phyloP scores from a whole-genome alignment of 1,140 invertebrate species.

The Bombus fervidus region DNA sequence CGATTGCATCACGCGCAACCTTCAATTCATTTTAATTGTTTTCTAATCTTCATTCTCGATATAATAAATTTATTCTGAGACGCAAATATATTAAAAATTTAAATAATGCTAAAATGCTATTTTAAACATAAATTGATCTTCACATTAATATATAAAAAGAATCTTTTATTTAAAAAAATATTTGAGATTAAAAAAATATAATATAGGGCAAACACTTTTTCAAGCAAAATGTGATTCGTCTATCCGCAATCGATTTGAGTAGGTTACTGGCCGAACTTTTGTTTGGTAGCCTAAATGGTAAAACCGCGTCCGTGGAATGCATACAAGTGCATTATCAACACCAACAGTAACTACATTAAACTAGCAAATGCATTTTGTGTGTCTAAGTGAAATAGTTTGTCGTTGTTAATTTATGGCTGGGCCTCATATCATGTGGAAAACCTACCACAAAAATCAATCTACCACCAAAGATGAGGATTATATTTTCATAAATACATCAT shows the following conservation, averaged over 20 bases:
- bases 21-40: slow-evolving; percentile 22
- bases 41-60: too few species aligned
- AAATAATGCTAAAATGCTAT: neutral
- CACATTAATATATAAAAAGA: neutral
- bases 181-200: neutral
- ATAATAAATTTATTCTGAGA: neutral
- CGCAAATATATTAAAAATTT: too few species aligned
- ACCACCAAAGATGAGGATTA: neutral
- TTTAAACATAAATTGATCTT: neutral
- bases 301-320: slow-evolving; percentile 47
- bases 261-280: slow-evolving; percentile 27
- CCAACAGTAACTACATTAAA: slow-evolving; percentile 45
- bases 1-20: slow-evolving; percentile 42
- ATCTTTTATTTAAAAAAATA: neutral
- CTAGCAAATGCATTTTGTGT: slow-evolving; percentile 64
- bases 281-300: slow-evolving; percentile 52
- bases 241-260: neutral
- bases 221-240: neutral
- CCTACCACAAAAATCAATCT: neutral
- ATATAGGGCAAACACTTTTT: neutral
- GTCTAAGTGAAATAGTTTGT: slow-evolving; percentile 35
- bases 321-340: slow-evolving; percentile 63
- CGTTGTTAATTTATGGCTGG: slow-evolving; percentile 4
- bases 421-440: neutral
- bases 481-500: neutral